Percentiles rank a stretch among this genome's conserved stretches.
These are phyloP conservation scores for Keiferia lycopersicella DNA, from an alignment of 2,888 invertebrate genomes.

Conservation along the genomic window DNA sequence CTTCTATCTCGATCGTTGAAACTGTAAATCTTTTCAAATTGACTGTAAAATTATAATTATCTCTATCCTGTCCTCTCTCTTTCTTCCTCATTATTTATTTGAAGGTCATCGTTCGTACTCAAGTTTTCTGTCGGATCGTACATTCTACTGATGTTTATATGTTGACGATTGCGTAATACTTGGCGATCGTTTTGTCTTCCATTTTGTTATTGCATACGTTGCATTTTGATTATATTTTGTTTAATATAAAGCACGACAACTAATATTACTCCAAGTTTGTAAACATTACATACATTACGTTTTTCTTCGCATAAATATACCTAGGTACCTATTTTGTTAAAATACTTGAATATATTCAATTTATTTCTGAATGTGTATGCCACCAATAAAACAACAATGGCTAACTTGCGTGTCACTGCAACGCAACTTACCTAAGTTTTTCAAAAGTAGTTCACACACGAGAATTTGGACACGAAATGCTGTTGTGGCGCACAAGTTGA, in stretches of 20 bases:
- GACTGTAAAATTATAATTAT: neutral
- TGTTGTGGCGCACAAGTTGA: too few relatives aligned
- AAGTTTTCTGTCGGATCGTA: neutral
- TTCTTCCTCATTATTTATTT: conserved; percentile 3
- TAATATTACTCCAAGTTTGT: neutral
- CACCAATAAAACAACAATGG: too few relatives aligned
- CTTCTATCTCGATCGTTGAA: too few relatives aligned
- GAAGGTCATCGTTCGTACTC: neutral
- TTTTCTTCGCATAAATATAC: too few relatives aligned
- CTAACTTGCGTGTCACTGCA: too few relatives aligned
- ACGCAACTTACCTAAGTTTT: too few relatives aligned
- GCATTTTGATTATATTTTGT: neutral
- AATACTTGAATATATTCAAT: too few relatives aligned
- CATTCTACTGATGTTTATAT: neutral
- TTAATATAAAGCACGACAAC: neutral
- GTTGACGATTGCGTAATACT: conserved; percentile 5
- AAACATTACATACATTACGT: too few relatives aligned
- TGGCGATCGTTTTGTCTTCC: neutral
- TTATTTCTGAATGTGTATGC: too few relatives aligned
- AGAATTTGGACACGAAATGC: too few relatives aligned
- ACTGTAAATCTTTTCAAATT: neutral
- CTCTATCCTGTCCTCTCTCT: neutral
- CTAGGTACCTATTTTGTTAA: too few relatives aligned
- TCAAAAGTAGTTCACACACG: too few relatives aligned
- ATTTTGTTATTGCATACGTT: neutral